Base-by-base conservation (phyloP, 1,140 invertebrate genomes). In the Triops longicaudatus region DNA sequence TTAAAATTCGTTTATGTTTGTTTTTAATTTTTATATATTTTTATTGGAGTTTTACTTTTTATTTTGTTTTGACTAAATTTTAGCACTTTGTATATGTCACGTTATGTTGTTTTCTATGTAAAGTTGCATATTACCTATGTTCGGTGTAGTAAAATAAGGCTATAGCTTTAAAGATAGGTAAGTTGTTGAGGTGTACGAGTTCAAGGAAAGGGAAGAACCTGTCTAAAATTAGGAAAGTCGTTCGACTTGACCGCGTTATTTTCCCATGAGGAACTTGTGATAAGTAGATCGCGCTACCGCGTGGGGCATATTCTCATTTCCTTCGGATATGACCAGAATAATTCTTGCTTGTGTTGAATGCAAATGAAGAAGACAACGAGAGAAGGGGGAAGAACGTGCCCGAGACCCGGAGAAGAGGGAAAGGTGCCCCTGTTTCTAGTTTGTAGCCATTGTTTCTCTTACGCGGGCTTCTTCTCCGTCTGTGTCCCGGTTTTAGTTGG, bases 191-290 rank as follows among this genome's bases (percentile, higher is more conserved):
- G 50, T 63, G 17, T 2, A 37, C 22, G 50, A 22, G 50, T 7
- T 63, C 50, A 63, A 63, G 50, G 50, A 63, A 63, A 63, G 50
- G 50, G 50, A 63, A 63, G 50, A 63, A 63, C 50, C 50, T 63
- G 50, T 63, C 50, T 63, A 63, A 63, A 63, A 63, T 63, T 63
- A 63, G 50, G 50, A 63, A 63, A 63, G 50, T 63, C 17, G 50
- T 1, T 63, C 50, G 50, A 63, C 50, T 63, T 63, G 50, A 63
- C 50, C 50, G 50, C 50, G 14, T 63, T 63, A 63, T 63, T 63
- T 63, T 22, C 3, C 17, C 6, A 17, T n/a, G 22, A 63, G 14
- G 22, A 63, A 17, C 50, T 63, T 17, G 31, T 37, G 31, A 14
- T n/a, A 63, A 63, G 50, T 63, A 63, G 0, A n/a, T 63, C 50